These are phyloP conservation scores for Sebastes steindachneri DNA, from an alignment of 2,797 vertebrate species.

Conservation along the genomic window DNA sequence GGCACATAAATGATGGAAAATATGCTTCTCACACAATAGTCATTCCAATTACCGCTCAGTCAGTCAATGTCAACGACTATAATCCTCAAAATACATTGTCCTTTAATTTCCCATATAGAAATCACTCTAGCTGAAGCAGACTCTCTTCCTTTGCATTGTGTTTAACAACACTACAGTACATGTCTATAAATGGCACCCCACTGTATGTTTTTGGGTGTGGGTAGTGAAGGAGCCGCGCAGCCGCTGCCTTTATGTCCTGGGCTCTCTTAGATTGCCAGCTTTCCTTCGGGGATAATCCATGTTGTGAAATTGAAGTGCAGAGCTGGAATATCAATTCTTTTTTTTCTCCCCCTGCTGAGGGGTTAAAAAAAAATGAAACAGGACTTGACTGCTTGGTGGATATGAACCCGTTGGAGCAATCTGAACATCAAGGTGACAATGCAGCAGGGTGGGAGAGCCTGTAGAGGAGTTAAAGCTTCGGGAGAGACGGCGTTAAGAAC, in stretches of 20 bases:
- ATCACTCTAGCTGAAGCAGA: background rate
- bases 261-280: constrained; percentile 65
- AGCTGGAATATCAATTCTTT: constrained; percentile 71
- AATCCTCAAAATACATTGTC: constrained; percentile 41
- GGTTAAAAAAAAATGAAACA: constrained; percentile 62
- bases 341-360: constrained; percentile 20
- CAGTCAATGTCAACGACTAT: constrained; percentile 40
- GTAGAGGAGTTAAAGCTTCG: constrained; percentile 10
- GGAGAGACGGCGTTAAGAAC: constrained; percentile 2
- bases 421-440: constrained; percentile 60
- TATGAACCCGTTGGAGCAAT: constrained; percentile 62
- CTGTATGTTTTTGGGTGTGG: constrained; percentile 44
- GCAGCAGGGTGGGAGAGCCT: constrained; percentile 23
- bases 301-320: constrained; percentile 80
- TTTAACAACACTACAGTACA: constrained; percentile 3
- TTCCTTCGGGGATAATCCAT: constrained; percentile 79
- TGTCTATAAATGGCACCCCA: constrained; percentile 45
- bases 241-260: constrained; percentile 58
- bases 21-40: constrained; percentile 41
- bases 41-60: constrained; percentile 54
- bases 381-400: constrained; percentile 54
- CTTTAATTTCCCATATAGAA: constrained; percentile 27
- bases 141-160: constrained; percentile 8
- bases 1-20: constrained; percentile 58
- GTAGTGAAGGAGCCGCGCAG: constrained; percentile 39